Base-by-base conservation (phyloP, 2,113 vertebrate genomes). In the Sorex araneus region DNA sequence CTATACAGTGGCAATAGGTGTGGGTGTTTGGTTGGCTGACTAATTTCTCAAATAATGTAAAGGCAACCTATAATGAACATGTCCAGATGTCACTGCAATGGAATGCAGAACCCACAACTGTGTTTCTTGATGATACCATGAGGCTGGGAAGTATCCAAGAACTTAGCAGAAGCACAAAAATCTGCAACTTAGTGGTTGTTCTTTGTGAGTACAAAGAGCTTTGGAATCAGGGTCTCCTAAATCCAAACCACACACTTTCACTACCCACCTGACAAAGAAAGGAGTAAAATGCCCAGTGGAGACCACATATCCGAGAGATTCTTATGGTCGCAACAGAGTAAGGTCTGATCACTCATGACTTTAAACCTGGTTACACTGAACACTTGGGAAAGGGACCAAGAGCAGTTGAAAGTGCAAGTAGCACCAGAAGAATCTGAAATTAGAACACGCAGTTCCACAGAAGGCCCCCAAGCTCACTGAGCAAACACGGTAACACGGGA, bases 21-120 rank as follows among this genome's bases (percentile, higher is more conserved):
- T 73, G 84, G 66, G 45, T 84, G 8, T 92, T 92, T 88, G 71
- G 8, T 88, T 93, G 76, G n/a, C 89, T 93, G 89, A 95, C 79
- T 83, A 89, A 91, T 71, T 89, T 12, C 13, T 82, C 87, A 88
- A 93, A 95, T 67, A 92, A 54, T 23, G 13, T 57, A 34, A 47
- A 73, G 69, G 78, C 57, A 87, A 47, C 13, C 27, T 78, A 64
- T 19, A 45, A 40, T 10, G 71, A 77, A 47, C 74, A 92, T 27
- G 64, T 45, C 36, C 84, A 87, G 40, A 69, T 8, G 40, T 50
- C 69, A 25, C 28, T 60, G 19, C 25, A 70, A 47, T 19, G 45
- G 45, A 74, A 90, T 10, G 71, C 23, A 78, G 89, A 47, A 13
- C 40, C 90, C 69, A 50, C 21, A 6, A 25, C 43, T 40, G 5